Percentiles rank a stretch among this genome's conserved stretches.
These are phyloP conservation scores for Notocelia uddmanniana DNA, from an alignment of 2,888 invertebrate species.

Conservation along the genomic window DNA sequence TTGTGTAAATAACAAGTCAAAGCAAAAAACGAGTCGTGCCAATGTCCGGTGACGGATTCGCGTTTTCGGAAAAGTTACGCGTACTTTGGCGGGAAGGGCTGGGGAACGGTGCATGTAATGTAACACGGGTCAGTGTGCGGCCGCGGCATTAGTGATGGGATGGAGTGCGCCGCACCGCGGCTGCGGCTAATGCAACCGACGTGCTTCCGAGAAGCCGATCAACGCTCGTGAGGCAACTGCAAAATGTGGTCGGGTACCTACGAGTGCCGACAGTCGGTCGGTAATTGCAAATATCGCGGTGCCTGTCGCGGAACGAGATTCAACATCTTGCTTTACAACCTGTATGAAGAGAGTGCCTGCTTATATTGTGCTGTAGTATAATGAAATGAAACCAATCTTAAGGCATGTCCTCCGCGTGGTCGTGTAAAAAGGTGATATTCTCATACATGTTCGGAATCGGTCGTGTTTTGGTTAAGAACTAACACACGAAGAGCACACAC, in stretches of 20 bases:
- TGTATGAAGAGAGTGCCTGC: constrained; percentile 49
- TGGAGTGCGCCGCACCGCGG: constrained; percentile 54
- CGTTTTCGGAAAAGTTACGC: neutral
- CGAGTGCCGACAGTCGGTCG: constrained; percentile 75
- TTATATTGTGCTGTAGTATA: neutral
- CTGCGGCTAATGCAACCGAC: constrained; percentile 72
- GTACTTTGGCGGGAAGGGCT: neutral
- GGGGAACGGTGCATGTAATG: neutral
- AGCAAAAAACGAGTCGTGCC: neutral
- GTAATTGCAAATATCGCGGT: constrained; percentile 84
- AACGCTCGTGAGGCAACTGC: constrained; percentile 76
- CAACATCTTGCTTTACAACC: constrained; percentile 63
- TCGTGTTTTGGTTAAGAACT: too few relatives aligned
- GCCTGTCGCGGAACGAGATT: constrained; percentile 54
- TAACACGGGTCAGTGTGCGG: neutral
- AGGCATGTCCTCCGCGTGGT: too few relatives aligned
- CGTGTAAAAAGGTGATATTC: too few relatives aligned
- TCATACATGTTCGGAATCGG: too few relatives aligned
- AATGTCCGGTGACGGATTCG: neutral
- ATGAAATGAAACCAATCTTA: too few relatives aligned
- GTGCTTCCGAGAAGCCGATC: constrained; percentile 80
- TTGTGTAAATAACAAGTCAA: too few relatives aligned
- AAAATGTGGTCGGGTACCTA: constrained; percentile 81
- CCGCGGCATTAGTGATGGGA: neutral
- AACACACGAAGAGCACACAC: too few relatives aligned